Percentiles rank a stretch among this genome's conserved stretches.
Conservation (phyloP, 2,888 invertebrate species). For the Campopleginae sp. region DNA sequence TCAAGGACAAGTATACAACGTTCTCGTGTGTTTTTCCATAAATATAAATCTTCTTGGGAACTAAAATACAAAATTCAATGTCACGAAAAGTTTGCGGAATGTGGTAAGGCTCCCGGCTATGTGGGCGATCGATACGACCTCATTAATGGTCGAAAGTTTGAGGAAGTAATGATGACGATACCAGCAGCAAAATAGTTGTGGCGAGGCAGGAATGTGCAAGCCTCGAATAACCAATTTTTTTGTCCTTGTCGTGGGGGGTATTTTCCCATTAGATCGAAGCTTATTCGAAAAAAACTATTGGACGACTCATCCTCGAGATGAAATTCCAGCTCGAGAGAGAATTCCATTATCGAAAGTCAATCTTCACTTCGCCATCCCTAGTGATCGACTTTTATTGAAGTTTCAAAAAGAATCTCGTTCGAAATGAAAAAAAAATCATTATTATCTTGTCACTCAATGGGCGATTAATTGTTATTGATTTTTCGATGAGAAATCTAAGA, state of each 20-base stretch:
- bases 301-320: not conserved
- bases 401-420: not conserved
- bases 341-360: conserved; percentile 4
- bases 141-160: conserved; percentile 11
- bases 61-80: conserved; percentile 45
- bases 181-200: not conserved
- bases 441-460: not conserved
- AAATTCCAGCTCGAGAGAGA: not conserved
- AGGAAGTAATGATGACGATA: not conserved
- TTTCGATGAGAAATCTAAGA: not conserved
- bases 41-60: not conserved
- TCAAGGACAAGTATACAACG: not conserved
- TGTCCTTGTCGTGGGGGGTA: not conserved
- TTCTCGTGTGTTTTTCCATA: not conserved
- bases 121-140: conserved; percentile 58
- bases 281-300: conserved; percentile 11
- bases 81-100: conserved; percentile 35
- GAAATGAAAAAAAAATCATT: not conserved
- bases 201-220: not conserved
- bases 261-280: conserved; percentile 4
- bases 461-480: not conserved
- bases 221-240: not conserved
- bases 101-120: conserved; percentile 20
- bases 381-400: not conserved
- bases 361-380: not conserved